These are phyloP conservation scores for Cyprinodon tularosa DNA, from an alignment of 2,113 vertebrate species.

Conservation along the genomic window DNA sequence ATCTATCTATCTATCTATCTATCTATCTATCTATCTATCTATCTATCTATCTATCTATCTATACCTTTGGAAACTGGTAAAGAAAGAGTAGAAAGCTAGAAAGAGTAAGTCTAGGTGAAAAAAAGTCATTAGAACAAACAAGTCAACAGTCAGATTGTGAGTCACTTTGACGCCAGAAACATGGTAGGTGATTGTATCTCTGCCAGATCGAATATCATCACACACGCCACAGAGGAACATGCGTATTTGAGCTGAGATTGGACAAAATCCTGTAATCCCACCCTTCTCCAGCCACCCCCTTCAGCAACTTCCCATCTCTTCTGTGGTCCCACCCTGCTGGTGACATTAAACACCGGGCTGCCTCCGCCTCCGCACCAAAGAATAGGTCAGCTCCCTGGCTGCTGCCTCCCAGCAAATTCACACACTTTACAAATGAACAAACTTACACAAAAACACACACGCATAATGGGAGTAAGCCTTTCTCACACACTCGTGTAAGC, in stretches of 20 bases:
- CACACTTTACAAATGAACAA: conserved; percentile 54
- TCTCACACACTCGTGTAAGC: not conserved
- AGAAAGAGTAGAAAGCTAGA: too few species aligned
- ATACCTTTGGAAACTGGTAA: too few species aligned
- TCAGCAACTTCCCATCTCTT: conserved; percentile 7
- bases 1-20: too few species aligned
- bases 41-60: too few species aligned
- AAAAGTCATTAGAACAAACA: conserved; percentile 13
- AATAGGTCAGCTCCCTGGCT: conserved; percentile 76
- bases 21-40: too few species aligned
- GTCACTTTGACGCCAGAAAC: conserved; percentile 28
- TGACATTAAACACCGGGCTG: conserved; percentile 74
- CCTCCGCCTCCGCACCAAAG: conserved; percentile 64
- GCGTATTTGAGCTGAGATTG: conserved; percentile 28
- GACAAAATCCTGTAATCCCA: conserved; percentile 9
- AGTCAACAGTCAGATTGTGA: conserved; percentile 32
- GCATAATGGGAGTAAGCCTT: conserved; percentile 5
- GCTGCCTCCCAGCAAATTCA: conserved; percentile 55
- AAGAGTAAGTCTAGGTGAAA: conserved; percentile 24
- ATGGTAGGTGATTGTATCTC: not conserved
- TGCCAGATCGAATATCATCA: conserved; percentile 13
- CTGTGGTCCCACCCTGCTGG: conserved; percentile 55
- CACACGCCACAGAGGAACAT: not conserved
- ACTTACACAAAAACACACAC: conserved; percentile 8
- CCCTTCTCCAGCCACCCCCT: not conserved